A percentile compares a stretch with the other conserved stretches of the same genome.
phyloP scores from a whole-genome alignment of 2,113 vertebrate genomes.

The Urocynchramus pylzowi region DNA sequence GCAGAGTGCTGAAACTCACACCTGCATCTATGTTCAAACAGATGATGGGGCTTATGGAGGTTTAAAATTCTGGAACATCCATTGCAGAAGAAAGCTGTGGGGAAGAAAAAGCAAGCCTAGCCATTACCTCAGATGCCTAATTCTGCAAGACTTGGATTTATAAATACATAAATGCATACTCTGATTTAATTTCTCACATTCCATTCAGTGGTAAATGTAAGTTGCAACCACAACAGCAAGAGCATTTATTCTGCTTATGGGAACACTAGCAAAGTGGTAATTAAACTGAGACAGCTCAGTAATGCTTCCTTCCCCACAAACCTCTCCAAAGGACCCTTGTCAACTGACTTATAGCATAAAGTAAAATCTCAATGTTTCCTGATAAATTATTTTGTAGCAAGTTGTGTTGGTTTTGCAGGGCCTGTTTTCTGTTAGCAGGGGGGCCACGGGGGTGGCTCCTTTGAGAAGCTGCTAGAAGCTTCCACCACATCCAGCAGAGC shows the following conservation, averaged over 20 bases:
- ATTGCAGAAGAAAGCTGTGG: not conserved
- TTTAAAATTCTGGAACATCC: not conserved
- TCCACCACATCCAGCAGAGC: not conserved
- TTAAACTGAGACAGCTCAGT: not conserved
- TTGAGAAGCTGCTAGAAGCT: not conserved
- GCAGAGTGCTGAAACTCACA: not conserved
- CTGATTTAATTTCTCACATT: not conserved
- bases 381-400: not conserved
- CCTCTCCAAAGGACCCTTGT: not conserved
- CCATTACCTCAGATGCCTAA: not conserved
- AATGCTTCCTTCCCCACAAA: not conserved
- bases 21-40: not conserved
- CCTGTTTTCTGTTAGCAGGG: not conserved
- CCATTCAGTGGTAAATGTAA: not conserved
- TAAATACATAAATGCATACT: not conserved
- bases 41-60: not conserved
- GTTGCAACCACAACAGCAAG: not conserved
- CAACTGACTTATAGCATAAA: not conserved
- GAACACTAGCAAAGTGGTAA: not conserved
- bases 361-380: not conserved
- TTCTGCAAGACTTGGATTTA: not conserved
- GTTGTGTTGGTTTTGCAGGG: not conserved
- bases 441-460: not conserved
- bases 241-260: not conserved
- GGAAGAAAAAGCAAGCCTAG: not conserved